Conservation (phyloP, 2,888 invertebrate genomes). For the Lysandra coridon region DNA sequence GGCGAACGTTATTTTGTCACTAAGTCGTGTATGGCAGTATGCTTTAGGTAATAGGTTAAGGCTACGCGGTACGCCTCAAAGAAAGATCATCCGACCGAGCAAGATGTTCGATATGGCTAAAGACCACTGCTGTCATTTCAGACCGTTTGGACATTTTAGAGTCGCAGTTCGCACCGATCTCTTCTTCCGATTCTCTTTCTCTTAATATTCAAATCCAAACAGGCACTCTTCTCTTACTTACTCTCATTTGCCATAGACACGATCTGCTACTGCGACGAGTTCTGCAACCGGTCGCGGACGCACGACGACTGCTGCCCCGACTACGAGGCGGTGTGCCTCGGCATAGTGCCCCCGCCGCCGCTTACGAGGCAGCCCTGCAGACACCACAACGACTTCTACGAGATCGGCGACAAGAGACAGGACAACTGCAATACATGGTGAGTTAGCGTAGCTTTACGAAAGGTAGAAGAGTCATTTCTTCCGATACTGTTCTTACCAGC, state of each 20-base stretch:
- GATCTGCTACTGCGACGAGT: slow-evolving; percentile 96
- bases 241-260: slow-evolving; percentile 78
- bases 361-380: slow-evolving; percentile 65
- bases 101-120: no score
- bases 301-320: slow-evolving; percentile 97
- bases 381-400: slow-evolving; percentile 75
- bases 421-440: slow-evolving; percentile 89
- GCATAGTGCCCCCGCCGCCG: slow-evolving; percentile 44
- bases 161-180: not conserved
- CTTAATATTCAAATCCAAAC: not conserved
- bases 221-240: not conserved
- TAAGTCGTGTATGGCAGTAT: no score
- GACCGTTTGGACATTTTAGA: no score
- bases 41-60: no score
- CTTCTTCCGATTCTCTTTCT: not conserved
- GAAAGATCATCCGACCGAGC: no score
- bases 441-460: slow-evolving; percentile 47
- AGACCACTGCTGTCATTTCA: no score
- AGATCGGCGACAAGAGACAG: slow-evolving; percentile 69
- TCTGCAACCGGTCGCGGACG: slow-evolving; percentile 87
- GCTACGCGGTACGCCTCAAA: no score
- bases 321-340: slow-evolving; percentile 86
- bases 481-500: no score
- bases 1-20: no score
- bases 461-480: no score